Evolutionary conservation across 2,113 vertebrate species (phyloP), one percentile per base, ranked within the genome.

Genomic region (Tragelaphus strepsiceros): DNA sequence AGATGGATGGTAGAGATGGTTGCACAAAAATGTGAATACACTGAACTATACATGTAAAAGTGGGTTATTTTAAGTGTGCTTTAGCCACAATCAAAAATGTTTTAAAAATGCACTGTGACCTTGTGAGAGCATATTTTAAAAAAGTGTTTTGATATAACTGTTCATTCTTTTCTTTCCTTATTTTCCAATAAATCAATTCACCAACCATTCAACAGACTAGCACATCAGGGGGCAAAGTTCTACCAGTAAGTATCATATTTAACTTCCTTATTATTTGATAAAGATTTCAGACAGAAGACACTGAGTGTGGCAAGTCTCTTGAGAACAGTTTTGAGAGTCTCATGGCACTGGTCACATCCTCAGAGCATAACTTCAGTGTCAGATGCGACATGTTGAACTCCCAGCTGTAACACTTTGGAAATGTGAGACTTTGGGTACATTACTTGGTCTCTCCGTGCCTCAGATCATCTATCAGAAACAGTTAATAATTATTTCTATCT

Each of bases 151-250:
- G 13, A 77, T 16, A 67, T 8, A 77, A 93, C n/a, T 49, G 9
- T 0, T 78, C 67, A 1, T 58, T 97, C 12, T 71, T 71, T 71
- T 71, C 19, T 96, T 82, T 35, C 59, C 53, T 61, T 21, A 61
- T 21, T 97, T 82, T 82, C 87, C 39, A 84, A 21, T 78, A 88
- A 64, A 64, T 58, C n/a, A 94, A n/a, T 51, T 90, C 30, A 86
- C 10, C 30, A 80, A 46, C 7, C 51, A 90, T 81, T 53, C 30
- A 54, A 74, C 54, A 26, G 16, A 58, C 15, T 10, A 80, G 87
- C 11, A 24, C 35, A 13, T 7, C 4, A 54, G 54, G 80, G 35
- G 12, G 51, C n/a, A 82, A 30, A 78, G 74, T 61, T 49, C 4
- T 62, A 30, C 35, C 7, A 7, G 0, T 49, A 78, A 78, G 26